Conservation (phyloP, 1,140 invertebrate genomes). For the Megalonaias nervosa region DNA sequence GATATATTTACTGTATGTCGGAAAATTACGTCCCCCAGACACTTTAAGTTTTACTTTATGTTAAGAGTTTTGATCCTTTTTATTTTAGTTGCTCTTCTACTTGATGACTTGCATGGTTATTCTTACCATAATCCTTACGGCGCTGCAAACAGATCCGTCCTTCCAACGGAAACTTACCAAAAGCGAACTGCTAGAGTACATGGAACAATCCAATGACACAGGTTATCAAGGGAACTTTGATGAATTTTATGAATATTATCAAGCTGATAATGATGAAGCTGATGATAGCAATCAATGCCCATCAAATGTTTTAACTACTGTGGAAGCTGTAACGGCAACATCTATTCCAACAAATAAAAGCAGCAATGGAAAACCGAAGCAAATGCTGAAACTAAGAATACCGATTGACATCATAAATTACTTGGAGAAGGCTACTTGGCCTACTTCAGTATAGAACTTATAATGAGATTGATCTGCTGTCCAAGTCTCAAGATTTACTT, state of each 20-base stretch:
- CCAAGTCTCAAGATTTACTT: conserved; percentile 68
- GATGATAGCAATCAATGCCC: background rate
- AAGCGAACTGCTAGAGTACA: conserved; percentile 31
- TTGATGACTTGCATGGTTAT: conserved; percentile 39
- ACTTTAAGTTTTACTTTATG: too few relatives aligned
- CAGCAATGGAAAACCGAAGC: background rate
- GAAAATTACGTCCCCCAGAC: too few relatives aligned
- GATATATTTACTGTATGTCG: too few relatives aligned
- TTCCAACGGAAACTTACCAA: conserved; percentile 34
- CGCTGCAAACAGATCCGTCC: conserved; percentile 21
- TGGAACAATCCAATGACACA: conserved; percentile 4
- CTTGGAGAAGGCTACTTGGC: conserved; percentile 66
- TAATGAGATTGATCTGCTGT: conserved; percentile 56
- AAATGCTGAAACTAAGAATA: conserved; percentile 20
- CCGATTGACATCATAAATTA: conserved; percentile 22
- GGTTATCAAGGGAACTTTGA: background rate
- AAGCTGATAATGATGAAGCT: background rate
- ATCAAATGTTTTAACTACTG: background rate
- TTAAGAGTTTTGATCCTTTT: background rate
- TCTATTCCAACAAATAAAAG: background rate
- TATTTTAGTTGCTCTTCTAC: conserved; percentile 44
- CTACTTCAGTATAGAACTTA: conserved; percentile 67
- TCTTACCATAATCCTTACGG: conserved; percentile 31
- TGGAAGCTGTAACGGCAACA: background rate
- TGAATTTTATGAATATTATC: background rate